Conservation (phyloP, 2,797 vertebrate genomes). For the Graptemys geographica region DNA sequence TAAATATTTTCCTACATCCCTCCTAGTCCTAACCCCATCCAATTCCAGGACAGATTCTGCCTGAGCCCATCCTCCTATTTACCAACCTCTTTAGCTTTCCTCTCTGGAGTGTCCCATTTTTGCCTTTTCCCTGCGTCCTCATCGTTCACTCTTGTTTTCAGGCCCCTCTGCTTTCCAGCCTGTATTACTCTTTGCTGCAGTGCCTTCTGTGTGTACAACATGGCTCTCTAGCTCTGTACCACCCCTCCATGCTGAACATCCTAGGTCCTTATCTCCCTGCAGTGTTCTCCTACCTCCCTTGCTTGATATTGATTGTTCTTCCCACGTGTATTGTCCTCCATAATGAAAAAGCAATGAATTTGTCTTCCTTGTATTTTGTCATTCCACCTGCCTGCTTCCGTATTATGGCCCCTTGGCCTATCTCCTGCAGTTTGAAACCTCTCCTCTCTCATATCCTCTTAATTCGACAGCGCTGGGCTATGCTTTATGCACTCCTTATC, state of each 20-base stretch:
- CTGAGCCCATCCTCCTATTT: background rate
- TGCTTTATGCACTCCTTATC: slow-evolving; percentile 62
- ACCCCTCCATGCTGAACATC: background rate
- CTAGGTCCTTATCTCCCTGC: background rate
- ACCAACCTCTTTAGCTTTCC: background rate
- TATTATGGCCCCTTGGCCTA: background rate
- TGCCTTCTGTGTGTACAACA: background rate
- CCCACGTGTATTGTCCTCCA: background rate
- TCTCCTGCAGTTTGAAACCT: background rate
- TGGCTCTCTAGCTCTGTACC: background rate
- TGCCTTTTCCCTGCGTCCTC: background rate
- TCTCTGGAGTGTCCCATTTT: background rate
- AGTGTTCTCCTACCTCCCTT: background rate
- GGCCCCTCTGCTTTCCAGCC: background rate
- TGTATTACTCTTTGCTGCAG: background rate
- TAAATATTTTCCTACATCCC: background rate
- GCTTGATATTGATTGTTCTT: slow-evolving; percentile 13
- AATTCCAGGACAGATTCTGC: background rate
- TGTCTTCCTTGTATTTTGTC: slow-evolving; percentile 18
- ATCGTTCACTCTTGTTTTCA: background rate
- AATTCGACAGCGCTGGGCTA: slow-evolving; percentile 10
- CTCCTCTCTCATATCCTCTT: background rate
- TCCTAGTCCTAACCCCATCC: background rate
- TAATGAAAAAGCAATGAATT: slow-evolving; percentile 8
- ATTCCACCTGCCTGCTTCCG: slow-evolving; percentile 37